Conservation (phyloP, 1,140 invertebrate genomes). For the Drosophila bifasciata region DNA sequence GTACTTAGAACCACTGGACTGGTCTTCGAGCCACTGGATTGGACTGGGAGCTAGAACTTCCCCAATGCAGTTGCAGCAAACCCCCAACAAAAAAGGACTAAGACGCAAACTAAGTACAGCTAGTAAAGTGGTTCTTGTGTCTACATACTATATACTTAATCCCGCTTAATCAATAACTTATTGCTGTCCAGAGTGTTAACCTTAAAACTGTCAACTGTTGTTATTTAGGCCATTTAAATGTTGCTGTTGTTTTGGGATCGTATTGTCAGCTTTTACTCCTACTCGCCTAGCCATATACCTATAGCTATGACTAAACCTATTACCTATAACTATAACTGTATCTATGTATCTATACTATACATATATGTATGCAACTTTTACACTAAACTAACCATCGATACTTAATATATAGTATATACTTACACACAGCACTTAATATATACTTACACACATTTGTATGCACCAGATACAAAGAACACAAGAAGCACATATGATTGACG, state of each 20-base stretch:
- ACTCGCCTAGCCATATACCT: slow-evolving; percentile 22
- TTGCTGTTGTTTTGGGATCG: slow-evolving; percentile 84
- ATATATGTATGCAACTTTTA: slow-evolving; percentile 49
- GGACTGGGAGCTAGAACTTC: no score
- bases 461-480: slow-evolving; percentile 70
- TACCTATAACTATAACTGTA: neutral
- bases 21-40: no score
- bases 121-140: no score
- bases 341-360: neutral
- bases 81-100: no score
- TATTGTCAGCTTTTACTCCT: slow-evolving; percentile 63
- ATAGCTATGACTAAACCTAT: slow-evolving; percentile 5
- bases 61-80: no score
- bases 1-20: no score
- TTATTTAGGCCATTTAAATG: slow-evolving; percentile 68
- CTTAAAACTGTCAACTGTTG: slow-evolving; percentile 39
- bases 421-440: no score
- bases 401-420: no score
- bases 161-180: neutral
- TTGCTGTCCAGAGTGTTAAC: slow-evolving; percentile 6
- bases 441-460: no score
- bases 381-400: slow-evolving; percentile 13
- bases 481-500: slow-evolving; percentile 79
- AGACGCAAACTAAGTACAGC: no score
- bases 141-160: no score